phyloP scores from a whole-genome alignment of 2,797 vertebrate genomes.

The Mus caroli region DNA sequence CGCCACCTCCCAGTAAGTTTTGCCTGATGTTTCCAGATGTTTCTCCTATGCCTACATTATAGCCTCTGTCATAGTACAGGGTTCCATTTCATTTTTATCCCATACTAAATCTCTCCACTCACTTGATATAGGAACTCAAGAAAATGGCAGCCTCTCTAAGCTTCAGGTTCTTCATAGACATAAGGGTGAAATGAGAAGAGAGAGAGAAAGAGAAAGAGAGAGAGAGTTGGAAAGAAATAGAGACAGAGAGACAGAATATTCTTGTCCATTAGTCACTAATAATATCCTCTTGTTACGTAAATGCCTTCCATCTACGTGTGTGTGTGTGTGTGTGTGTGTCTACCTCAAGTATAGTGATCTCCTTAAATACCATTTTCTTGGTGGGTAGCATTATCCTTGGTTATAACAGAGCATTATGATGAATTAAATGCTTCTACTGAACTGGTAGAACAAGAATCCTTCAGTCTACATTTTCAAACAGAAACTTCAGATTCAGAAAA shows the following conservation, averaged over 20 bases:
- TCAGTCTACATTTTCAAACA: constrained; percentile 42
- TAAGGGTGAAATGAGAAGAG: not conserved
- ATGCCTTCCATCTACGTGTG: not conserved
- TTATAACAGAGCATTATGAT: not conserved
- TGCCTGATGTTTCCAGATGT: not conserved
- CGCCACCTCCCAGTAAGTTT: not conserved
- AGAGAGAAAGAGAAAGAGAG: not conserved
- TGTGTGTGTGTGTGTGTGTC: not conserved
- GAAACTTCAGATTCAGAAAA: constrained; percentile 8
- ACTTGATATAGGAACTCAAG: not conserved
- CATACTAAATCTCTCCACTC: not conserved
- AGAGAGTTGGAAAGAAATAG: not conserved
- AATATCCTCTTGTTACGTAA: not conserved
- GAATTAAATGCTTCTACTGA: constrained; percentile 18
- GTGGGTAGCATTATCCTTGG: not conserved
- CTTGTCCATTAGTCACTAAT: not conserved
- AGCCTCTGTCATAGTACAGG: not conserved
- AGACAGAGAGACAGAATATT: not conserved
- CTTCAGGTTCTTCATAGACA: constrained; percentile 15
- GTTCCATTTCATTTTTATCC: not conserved
- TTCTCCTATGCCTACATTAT: not conserved
- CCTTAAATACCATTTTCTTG: constrained; percentile 27
- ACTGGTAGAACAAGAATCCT: not conserved
- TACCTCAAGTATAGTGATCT: not conserved
- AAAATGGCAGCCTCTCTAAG: not conserved